These are phyloP conservation scores for Odontophorus gujanensis DNA, from an alignment of 2,113 vertebrate genomes.

Conservation along the genomic window DNA sequence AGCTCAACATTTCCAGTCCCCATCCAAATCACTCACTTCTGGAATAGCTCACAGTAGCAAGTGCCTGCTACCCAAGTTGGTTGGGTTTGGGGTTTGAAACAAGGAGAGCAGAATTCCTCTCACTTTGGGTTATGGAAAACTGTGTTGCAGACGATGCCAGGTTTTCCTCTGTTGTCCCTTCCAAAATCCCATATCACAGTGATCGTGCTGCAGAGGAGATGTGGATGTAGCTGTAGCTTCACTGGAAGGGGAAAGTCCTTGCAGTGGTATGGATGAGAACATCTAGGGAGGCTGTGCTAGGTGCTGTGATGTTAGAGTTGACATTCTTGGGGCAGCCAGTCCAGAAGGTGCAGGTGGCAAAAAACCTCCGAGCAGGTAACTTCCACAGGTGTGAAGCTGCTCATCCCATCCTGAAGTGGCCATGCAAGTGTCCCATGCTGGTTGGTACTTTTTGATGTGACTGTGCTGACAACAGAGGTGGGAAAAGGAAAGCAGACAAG, in stretches of 20 bases:
- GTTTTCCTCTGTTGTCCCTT: background rate
- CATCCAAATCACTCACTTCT: background rate
- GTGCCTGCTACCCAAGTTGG: background rate
- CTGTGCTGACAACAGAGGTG: background rate
- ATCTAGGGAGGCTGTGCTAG: too few species aligned
- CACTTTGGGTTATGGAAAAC: background rate
- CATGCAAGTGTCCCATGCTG: accelerated
- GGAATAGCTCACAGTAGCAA: background rate
- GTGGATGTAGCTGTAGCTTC: accelerated
- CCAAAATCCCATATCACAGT: background rate
- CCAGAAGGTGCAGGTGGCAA: background rate
- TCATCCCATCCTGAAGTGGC: background rate
- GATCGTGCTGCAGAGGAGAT: background rate
- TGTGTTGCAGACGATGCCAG: background rate
- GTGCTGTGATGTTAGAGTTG: background rate
- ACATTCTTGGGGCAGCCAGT: background rate
- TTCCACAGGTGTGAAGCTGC: background rate
- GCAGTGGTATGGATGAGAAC: background rate
- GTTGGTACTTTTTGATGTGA: background rate
- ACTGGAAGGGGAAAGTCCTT: background rate
- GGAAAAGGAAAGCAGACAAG: background rate
- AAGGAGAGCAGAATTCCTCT: background rate
- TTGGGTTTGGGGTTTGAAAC: background rate
- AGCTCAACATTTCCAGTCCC: background rate
- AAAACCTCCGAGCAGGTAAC: background rate